Conservation (phyloP, 2,113 vertebrate species). For the Galeopterus variegatus region DNA sequence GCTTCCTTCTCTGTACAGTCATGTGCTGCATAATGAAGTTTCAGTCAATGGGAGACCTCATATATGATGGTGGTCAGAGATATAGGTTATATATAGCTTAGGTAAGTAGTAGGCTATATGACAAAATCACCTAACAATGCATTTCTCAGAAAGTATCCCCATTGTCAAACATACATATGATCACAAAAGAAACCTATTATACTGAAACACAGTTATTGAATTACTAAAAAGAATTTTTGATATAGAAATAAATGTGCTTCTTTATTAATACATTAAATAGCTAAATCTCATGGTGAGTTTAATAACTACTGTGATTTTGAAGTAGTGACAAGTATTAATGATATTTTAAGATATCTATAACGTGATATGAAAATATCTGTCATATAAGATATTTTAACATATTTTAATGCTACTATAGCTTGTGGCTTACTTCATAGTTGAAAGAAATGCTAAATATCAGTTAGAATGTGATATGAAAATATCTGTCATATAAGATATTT, state of each 20-base stretch:
- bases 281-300: neutral
- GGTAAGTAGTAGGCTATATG: no score
- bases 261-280: constrained; percentile 9
- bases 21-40: no score
- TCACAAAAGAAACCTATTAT: neutral
- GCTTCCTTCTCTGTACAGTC: neutral
- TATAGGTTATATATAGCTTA: no score
- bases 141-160: no score
- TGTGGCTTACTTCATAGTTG: neutral
- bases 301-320: constrained; percentile 45
- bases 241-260: neutral
- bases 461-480: neutral
- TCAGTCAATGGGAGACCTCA: no score
- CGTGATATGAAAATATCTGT: neutral
- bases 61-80: no score
- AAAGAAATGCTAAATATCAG: constrained; percentile 42
- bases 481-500: neutral
- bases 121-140: no score
- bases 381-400: neutral
- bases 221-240: neutral
- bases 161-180: neutral
- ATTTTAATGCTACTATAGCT: neutral
- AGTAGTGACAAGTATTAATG: neutral
- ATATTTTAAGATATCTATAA: neutral
- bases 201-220: neutral